phyloP scores from a whole-genome alignment of 2,113 vertebrate species.

The Prunella fulvescens region DNA sequence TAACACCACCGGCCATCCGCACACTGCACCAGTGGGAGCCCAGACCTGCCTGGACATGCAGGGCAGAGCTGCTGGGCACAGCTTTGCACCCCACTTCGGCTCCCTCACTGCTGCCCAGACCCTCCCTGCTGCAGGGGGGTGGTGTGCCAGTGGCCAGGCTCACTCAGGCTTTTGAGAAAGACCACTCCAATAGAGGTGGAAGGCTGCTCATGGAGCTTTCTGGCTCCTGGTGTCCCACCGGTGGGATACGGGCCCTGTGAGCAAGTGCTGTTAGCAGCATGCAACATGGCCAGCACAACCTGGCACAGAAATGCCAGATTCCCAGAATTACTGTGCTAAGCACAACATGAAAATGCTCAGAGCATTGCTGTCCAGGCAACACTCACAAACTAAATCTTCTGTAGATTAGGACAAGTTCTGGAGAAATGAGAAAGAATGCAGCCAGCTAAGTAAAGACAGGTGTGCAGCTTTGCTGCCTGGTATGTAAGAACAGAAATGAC shows the following conservation, averaged over 20 bases:
- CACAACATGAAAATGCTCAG: conserved; percentile 1
- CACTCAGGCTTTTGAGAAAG: not conserved
- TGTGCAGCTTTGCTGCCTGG: not conserved
- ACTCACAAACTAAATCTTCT: conserved; percentile 39
- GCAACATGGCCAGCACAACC: not conserved
- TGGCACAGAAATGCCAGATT: not conserved
- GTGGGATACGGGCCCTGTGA: not conserved
- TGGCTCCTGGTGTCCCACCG: not conserved
- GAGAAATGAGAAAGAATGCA: conserved; percentile 49
- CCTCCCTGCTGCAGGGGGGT: not conserved
- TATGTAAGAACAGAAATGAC: not conserved
- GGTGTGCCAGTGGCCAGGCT: not conserved
- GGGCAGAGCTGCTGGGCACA: not conserved
- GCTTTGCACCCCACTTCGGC: not conserved
- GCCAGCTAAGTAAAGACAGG: conserved; percentile 54
- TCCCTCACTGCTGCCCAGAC: not conserved
- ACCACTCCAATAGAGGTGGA: not conserved
- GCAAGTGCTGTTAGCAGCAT: not conserved
- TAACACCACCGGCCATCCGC: not conserved
- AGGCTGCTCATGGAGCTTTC: not conserved
- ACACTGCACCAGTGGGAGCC: not conserved
- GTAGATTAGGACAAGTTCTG: conserved; percentile 27
- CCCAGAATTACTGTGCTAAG: not conserved
- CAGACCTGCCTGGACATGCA: not conserved
- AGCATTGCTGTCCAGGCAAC: conserved; percentile 3